Evolutionary conservation across 2,797 vertebrate species (phyloP).

Genomic region (Protonibea diacanthus): DNA sequence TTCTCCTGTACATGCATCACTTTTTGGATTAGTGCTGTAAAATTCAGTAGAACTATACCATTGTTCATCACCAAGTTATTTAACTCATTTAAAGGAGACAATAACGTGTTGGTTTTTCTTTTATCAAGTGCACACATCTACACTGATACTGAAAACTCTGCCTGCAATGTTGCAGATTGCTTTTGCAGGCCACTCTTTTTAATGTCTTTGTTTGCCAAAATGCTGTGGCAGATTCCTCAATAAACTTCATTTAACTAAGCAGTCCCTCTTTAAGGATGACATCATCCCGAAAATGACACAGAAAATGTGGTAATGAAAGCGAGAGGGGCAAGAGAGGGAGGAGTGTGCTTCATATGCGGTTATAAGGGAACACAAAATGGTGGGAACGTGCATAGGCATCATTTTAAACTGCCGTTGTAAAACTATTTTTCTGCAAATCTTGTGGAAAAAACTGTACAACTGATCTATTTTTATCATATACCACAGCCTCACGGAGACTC

Average conservation of each 20-base stretch:
- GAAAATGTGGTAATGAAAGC: conserved; percentile 78
- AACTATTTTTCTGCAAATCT: conserved; percentile 63
- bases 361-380: conserved; percentile 58
- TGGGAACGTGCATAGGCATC: conserved; percentile 63
- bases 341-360: conserved; percentile 63
- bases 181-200: conserved; percentile 66
- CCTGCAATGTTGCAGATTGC: conserved; percentile 47
- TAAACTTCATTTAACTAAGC: conserved; percentile 75
- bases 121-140: conserved; percentile 2
- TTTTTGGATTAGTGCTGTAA: background rate
- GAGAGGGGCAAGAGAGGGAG: conserved; percentile 67
- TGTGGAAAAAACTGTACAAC: conserved; percentile 60
- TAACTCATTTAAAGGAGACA: background rate
- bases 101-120: conserved; percentile 13
- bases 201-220: conserved; percentile 78
- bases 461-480: conserved; percentile 59
- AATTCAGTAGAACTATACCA: background rate
- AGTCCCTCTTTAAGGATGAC: conserved; percentile 73
- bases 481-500: conserved; percentile 34
- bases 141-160: conserved; percentile 11
- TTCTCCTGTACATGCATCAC: background rate
- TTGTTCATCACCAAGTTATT: background rate
- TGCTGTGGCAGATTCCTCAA: conserved; percentile 71
- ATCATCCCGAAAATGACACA: conserved; percentile 74
- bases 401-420: conserved; percentile 66